These are phyloP conservation scores for Papilio gigon DNA, from an alignment of 2,888 invertebrate species.

Conservation along the genomic window DNA sequence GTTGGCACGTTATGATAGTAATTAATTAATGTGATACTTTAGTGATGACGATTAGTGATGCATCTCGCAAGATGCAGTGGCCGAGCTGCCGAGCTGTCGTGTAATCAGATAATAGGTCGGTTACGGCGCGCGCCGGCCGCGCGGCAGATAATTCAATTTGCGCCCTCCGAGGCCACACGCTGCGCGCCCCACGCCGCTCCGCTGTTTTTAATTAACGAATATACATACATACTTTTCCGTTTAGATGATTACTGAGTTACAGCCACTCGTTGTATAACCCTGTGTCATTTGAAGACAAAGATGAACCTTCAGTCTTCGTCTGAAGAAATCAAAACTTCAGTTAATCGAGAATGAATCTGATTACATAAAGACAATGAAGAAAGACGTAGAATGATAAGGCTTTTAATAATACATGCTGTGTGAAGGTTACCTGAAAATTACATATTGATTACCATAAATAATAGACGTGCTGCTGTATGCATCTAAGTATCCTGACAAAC, in stretches of 20 bases:
- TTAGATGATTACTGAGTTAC: slow-evolving; percentile 26
- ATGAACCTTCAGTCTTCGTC: not conserved
- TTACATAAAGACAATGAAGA: too few species aligned
- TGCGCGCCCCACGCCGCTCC: slow-evolving; percentile 50
- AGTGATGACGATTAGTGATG: slow-evolving; percentile 42
- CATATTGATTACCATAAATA: too few species aligned
- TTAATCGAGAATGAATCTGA: not conserved
- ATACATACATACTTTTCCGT: slow-evolving; percentile 33
- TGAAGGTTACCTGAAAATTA: too few species aligned
- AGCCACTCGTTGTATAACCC: not conserved
- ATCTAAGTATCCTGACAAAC: too few species aligned
- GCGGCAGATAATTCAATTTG: slow-evolving; percentile 54
- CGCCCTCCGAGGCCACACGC: slow-evolving; percentile 55
- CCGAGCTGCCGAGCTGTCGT: slow-evolving; percentile 43
- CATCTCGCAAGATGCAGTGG: slow-evolving; percentile 51
- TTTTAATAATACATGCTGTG: not conserved
- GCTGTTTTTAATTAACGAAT: slow-evolving; percentile 69
- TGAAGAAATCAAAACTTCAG: too few species aligned
- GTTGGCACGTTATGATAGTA: slow-evolving; percentile 9
- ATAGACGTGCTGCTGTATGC: too few species aligned
- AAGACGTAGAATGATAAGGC: not conserved
- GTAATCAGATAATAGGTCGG: slow-evolving; percentile 60
- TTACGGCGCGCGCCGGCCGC: slow-evolving; percentile 52
- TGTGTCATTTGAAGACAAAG: not conserved
- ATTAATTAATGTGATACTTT: not conserved